phyloP scores from a whole-genome alignment of 2,113 vertebrate genomes.

The Pyrgilauda ruficollis region DNA sequence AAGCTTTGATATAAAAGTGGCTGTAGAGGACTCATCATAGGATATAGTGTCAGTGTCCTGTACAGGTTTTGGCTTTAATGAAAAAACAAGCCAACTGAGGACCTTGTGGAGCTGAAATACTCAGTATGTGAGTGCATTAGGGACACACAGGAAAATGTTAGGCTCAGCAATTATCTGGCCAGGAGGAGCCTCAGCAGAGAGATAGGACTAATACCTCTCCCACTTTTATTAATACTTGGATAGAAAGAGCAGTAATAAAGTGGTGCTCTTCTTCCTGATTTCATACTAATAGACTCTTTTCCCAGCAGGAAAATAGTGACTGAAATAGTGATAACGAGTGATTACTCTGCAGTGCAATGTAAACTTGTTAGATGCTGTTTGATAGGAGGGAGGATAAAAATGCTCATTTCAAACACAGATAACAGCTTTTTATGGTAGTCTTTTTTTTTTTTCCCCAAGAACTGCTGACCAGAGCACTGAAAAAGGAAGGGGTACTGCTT shows the following conservation, averaged over 20 bases:
- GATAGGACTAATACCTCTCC: not conserved
- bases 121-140: fast-evolving
- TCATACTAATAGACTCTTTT: not conserved
- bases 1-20: not conserved
- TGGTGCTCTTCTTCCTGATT: not conserved
- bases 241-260: not conserved
- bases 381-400: not conserved
- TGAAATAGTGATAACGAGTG: not conserved
- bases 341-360: not conserved
- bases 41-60: not conserved
- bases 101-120: not conserved
- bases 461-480: not conserved
- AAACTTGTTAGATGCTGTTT: not conserved
- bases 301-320: not conserved
- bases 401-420: not conserved
- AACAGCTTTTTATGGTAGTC: not conserved
- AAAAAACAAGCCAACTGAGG: not conserved
- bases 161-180: not conserved
- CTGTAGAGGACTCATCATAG: not conserved
- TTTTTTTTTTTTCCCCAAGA: not conserved
- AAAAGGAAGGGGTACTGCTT: not conserved
- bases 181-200: not conserved
- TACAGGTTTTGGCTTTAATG: not conserved
- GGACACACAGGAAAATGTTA: not conserved
- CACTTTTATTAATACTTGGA: not conserved